These are phyloP conservation scores for Calonectris borealis DNA, from an alignment of 2,113 vertebrate genomes.

Conservation along the genomic window DNA sequence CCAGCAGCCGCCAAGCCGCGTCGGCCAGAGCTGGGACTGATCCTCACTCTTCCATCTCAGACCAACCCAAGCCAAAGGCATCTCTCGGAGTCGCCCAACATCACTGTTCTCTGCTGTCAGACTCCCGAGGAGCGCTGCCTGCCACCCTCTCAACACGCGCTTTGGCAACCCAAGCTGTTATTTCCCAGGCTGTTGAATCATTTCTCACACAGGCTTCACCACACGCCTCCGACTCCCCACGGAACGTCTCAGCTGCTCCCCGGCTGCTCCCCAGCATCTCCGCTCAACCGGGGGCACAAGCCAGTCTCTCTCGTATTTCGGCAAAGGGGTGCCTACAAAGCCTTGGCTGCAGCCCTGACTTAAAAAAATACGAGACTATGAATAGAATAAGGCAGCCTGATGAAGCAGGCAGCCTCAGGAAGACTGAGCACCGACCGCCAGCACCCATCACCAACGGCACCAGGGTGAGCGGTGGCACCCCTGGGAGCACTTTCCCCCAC, in stretches of 20 bases:
- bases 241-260: not conserved
- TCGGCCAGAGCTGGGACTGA: not conserved
- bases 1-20: not conserved
- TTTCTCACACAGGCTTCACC: not conserved
- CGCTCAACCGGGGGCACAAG: not conserved
- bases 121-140: not conserved
- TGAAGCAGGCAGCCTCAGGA: not conserved
- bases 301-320: not conserved
- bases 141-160: not conserved
- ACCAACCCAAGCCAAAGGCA: not conserved
- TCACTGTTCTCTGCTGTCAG: fast-evolving
- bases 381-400: not conserved
- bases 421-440: not conserved
- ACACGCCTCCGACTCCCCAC: fast-evolving
- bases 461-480: not conserved
- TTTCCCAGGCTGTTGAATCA: not conserved
- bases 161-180: not conserved
- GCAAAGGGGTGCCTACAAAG: not conserved
- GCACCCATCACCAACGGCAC: not conserved
- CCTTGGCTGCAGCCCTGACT: not conserved
- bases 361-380: not conserved
- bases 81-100: not conserved
- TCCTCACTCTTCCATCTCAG: not conserved
- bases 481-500: not conserved
- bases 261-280: not conserved